A percentile compares a stretch with the other conserved stretches of the same genome.
phyloP scores from a whole-genome alignment of 2,888 invertebrate species.

The Bembecia ichneumoniformis region DNA sequence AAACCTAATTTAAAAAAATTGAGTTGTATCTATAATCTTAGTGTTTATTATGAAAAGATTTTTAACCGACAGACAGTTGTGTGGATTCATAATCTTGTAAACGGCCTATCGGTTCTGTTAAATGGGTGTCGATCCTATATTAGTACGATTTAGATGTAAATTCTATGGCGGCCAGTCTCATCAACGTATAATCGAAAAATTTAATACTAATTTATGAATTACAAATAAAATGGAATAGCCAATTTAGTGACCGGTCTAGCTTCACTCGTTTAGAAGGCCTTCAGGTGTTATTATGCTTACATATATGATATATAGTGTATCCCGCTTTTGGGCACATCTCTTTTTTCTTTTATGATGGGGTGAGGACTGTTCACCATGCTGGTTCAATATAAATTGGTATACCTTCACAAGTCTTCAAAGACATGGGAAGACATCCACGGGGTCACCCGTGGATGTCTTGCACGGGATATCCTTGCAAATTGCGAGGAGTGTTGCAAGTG shows the following conservation, averaged over 20 bases:
- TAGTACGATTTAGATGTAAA: constrained; percentile 49
- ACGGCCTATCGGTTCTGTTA: constrained; percentile 15
- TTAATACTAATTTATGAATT: constrained; percentile 41
- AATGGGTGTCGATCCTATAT: constrained; percentile 33
- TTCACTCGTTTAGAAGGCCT: too few species aligned
- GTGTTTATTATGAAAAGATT: constrained; percentile 11
- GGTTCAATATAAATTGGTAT: too few species aligned
- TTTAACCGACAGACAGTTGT: neutral
- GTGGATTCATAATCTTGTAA: constrained; percentile 18
- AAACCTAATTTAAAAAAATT: neutral
- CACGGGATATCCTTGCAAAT: too few species aligned
- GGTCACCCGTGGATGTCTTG: too few species aligned
- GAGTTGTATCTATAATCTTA: constrained; percentile 5
- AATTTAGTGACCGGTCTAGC: constrained; percentile 23
- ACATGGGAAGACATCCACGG: too few species aligned
- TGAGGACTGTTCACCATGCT: too few species aligned
- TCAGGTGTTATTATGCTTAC: too few species aligned
- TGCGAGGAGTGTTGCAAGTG: too few species aligned
- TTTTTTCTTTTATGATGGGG: too few species aligned
- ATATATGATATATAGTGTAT: too few species aligned
- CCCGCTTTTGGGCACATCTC: too few species aligned
- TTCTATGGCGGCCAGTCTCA: constrained; percentile 40
- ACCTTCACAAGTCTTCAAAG: too few species aligned
- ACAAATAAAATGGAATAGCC: constrained; percentile 38
- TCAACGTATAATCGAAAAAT: constrained; percentile 40